phyloP scores from a whole-genome alignment of 1,140 invertebrate genomes.

The Drosophila melanica region DNA sequence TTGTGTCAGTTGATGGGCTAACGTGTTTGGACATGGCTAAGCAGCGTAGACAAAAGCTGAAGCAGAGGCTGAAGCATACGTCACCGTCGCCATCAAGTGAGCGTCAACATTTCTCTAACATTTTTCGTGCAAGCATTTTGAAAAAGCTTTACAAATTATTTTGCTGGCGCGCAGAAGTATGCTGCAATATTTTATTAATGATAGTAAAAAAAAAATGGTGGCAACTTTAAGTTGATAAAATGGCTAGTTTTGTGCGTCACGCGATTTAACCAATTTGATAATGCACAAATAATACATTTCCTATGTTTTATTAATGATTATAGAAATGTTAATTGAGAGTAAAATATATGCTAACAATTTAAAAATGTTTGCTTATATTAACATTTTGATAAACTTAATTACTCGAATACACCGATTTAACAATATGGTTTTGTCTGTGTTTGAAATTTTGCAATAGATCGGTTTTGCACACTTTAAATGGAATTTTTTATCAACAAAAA shows the following conservation, averaged over 20 bases:
- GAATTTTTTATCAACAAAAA: constrained; percentile 1
- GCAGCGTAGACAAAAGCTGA: constrained; percentile 59
- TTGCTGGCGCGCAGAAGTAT: constrained; percentile 40
- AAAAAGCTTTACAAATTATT: constrained; percentile 61
- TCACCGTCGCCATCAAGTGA: constrained; percentile 39
- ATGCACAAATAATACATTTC: no score
- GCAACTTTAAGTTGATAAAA: constrained; percentile 13
- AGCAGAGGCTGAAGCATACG: constrained; percentile 2
- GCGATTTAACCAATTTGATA: no score
- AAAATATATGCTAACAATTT: no score
- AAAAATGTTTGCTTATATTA: no score
- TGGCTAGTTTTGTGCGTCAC: background rate
- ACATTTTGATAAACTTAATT: background rate
- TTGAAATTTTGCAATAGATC: background rate
- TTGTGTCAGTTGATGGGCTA: constrained; percentile 60
- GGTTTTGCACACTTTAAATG: background rate
- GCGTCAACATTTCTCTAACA: constrained; percentile 48
- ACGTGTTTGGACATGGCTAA: constrained; percentile 76
- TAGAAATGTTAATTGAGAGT: no score
- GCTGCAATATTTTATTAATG: constrained; percentile 46
- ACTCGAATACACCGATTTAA: background rate
- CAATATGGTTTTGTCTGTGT: background rate
- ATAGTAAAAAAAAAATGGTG: constrained; percentile 26
- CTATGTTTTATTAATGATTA: no score
- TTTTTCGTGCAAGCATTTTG: constrained; percentile 29